Conservation (phyloP, 1,140 invertebrate species). For the Anadara kagoshimensis region DNA sequence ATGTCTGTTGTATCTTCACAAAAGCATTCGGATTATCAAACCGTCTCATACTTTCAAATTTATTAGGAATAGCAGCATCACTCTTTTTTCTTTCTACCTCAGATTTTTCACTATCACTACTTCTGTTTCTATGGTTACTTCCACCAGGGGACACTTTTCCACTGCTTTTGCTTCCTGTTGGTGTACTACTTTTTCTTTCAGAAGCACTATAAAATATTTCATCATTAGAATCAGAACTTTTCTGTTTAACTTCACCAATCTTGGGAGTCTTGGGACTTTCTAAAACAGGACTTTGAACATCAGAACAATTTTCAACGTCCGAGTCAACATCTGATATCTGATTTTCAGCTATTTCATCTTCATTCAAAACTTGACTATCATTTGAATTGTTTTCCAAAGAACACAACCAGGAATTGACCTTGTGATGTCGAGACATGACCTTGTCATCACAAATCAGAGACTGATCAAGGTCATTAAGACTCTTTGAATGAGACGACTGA, state of each 20-base stretch:
- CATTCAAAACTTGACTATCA: constrained; percentile 11
- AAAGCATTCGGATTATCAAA: no score
- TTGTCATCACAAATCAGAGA: constrained; percentile 14
- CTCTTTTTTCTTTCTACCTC: constrained; percentile 10
- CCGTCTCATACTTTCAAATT: no score
- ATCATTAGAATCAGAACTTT: constrained; percentile 2
- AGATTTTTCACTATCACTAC: not conserved
- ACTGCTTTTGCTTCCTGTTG: not conserved
- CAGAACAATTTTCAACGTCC: no score
- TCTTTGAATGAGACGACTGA: no score
- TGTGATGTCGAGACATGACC: constrained; percentile 41
- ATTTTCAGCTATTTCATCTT: not conserved
- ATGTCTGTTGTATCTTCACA: no score
- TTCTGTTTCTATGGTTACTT: no score
- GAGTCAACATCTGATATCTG: no score
- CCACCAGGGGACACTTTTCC: not conserved
- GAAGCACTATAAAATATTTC: constrained; percentile 2
- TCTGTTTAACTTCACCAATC: constrained; percentile 1
- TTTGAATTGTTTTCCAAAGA: constrained; percentile 16
- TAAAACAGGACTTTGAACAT: no score
- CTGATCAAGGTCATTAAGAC: no score
- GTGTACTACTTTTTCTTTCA: not conserved
- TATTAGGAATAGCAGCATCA: not conserved
- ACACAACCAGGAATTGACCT: constrained; percentile 39
- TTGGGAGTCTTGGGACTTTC: no score